Base-by-base conservation (phyloP, 1,140 invertebrate species). In the Sitophilus oryzae region DNA sequence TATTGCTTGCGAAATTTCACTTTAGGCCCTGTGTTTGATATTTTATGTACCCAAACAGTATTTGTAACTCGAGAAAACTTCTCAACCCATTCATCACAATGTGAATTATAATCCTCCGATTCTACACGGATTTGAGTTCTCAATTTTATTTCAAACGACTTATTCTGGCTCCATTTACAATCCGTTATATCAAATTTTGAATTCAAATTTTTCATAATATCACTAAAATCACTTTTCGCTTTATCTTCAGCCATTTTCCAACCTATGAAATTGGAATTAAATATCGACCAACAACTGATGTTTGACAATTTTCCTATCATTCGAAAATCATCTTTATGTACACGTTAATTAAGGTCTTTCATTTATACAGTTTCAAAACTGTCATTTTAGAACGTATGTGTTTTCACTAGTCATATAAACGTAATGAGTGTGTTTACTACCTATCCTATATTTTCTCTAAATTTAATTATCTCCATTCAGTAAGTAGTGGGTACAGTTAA, bases 1-100 rank as follows among this genome's bases (percentile, higher is more conserved):
- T 71, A 71, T 38, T 70, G 68, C 53, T 71, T 71, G 47, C 70
- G 51, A 60, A 70, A 71, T 41, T 59, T 62, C 45, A 71, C 68
- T 65, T 71, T 69, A 11, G 68, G 68, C 2, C 70, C 70, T 6
- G 68, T 70, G 55, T 71, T 71, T 35, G 70, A 71, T 50, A 68
- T 66, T 60, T 71, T 71, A 51, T 70, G 69, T 19, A 66, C 70
- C 70, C 70, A 71, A 56, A 69, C 58, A 38, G 70, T 71, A 34
- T 66, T 59, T 18, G 70, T 70, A 30, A 63, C 58, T 20, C 63
- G 52, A 21, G 70, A 70, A 61, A 71, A 71, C 40, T 67, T 25
- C 50, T 70, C 66, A 22, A 70, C 70, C 68, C 68, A 71, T 56
- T 69, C 58, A 58, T 71, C 70, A 43, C 70, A 71, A 11, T 69